Evolutionary conservation across 2,113 vertebrate species (phyloP), one percentile per base, ranked within the genome.

Genomic region (Phycodurus eques): DNA sequence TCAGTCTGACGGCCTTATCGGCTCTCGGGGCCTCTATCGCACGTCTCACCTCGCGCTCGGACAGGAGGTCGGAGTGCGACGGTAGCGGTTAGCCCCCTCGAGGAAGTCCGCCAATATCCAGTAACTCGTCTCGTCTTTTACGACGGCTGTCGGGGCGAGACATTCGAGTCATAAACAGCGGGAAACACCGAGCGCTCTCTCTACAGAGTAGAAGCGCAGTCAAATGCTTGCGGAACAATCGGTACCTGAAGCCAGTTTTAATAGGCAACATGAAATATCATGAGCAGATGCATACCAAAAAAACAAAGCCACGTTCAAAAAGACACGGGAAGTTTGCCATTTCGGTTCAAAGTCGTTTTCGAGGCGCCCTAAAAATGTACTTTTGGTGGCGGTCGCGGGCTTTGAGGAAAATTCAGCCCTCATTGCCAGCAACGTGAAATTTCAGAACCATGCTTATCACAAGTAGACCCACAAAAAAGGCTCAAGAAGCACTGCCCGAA

Each of bases 1-100:
- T 88, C 81, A 80, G 88, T 56, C 75, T 80, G 83, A 85, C 78
- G 84, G 85, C 80, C 88, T 90, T 90, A 91, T 90, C 90, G 85
- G 85, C 61, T 56, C 76, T 61, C 73, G 85, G 76, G 78, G 81
- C 71, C 74, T 87, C 84, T 86, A 87, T 88, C 88, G 78, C 73
- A 87, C 79, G 88, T 83, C 87, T 88, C 87, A 87, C 86, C 88
- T 87, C 86, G 86, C 83, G 81, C 81, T 85, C 73, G 82, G 82
- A 88, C 80, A 88, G 72, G 83, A 69, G 91, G 88, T 87, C 82
- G 81, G 62, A 61, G 59, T 9, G 31, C 8, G 59, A 33, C 59
- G 31, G 33, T 19, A 20, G 19, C 8, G 4, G 62, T 43, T 64
- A 62, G 77, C 61, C 87, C 84, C 87, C 73, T 74, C 64, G 68